These are phyloP conservation scores for Corynorhinus townsendii DNA, from an alignment of 2,113 vertebrate species.

Conservation along the genomic window DNA sequence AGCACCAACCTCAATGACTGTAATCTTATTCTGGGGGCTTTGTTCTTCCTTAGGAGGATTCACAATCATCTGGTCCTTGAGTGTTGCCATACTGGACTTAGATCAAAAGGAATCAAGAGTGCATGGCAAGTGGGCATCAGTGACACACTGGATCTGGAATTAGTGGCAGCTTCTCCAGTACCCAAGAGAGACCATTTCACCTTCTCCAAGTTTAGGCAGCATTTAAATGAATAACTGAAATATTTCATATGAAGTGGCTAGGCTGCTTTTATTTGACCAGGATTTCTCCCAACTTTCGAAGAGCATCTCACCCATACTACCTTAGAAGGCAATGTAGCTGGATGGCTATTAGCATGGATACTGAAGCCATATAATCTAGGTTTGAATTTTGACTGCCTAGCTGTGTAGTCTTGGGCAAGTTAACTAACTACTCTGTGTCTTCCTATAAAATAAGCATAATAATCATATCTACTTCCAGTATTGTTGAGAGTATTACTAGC, in stretches of 20 bases:
- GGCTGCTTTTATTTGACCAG: not conserved
- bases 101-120: not conserved
- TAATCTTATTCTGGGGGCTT: not conserved
- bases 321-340: not conserved
- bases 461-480: not conserved
- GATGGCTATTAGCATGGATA: not conserved
- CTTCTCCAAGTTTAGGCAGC: not conserved
- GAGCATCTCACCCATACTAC: not conserved
- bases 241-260: not conserved
- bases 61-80: not conserved
- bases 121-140: not conserved
- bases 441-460: conserved; percentile 8
- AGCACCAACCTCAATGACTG: not conserved
- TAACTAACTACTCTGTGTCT: not conserved
- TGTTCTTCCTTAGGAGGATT: not conserved
- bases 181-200: not conserved
- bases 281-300: conserved; percentile 13
- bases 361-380: not conserved
- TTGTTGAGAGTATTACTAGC: not conserved
- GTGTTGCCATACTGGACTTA: not conserved
- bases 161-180: not conserved
- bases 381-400: not conserved
- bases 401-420: not conserved
- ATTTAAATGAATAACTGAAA: not conserved
- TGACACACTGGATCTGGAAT: not conserved